phyloP scores from a whole-genome alignment of 2,888 invertebrate genomes.

The Pyrrhosoma nymphula region DNA sequence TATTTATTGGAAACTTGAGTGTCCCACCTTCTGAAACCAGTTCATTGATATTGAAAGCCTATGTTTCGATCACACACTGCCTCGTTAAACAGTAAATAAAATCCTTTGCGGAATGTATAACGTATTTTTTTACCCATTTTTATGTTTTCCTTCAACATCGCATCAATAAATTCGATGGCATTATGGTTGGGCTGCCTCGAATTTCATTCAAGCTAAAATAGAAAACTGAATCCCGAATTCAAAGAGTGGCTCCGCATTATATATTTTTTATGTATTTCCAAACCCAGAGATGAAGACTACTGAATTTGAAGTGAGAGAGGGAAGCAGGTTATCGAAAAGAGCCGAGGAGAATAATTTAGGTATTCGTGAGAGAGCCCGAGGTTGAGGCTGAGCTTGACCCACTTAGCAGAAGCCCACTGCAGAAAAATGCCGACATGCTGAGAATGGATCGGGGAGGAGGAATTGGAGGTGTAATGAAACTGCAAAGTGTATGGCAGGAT shows the following conservation, averaged over 20 bases:
- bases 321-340: background rate
- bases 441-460: background rate
- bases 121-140: no score
- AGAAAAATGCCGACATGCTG: background rate
- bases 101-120: background rate
- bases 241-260: background rate
- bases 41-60: no score
- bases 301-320: background rate
- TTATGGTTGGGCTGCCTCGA: background rate
- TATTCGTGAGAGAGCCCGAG: background rate
- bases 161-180: background rate
- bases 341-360: background rate
- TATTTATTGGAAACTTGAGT: no score
- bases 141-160: background rate
- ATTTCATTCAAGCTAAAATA: constrained; percentile 8
- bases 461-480: constrained; percentile 6
- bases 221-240: background rate
- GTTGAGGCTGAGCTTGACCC: background rate
- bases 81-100: constrained; percentile 11
- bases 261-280: background rate
- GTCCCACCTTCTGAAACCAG: no score
- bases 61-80: background rate
- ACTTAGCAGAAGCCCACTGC: background rate
- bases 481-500: background rate
- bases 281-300: constrained; percentile 8